Base-by-base conservation (phyloP, 2,888 invertebrate species). In the Dicyrtomina minuta region DNA sequence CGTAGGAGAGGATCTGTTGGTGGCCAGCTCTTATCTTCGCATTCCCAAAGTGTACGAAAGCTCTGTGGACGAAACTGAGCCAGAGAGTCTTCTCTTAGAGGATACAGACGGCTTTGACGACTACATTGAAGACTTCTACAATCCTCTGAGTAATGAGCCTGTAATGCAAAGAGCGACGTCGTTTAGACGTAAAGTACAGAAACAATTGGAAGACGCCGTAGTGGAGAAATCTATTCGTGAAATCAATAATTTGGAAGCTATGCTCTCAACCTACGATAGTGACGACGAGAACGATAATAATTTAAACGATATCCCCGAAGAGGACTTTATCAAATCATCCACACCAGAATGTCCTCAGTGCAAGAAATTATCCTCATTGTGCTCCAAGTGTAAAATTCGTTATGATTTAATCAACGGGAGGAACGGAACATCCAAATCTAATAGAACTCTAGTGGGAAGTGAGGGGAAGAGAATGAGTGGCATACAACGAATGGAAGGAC, bases 101-200 rank as follows among this genome's bases (percentile, higher is more conserved):
- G 59, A 39, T n/a, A 5, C 39, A 0, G 72, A 76, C 65, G 76
- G 70, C 12, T 68, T 77, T 33, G 80, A 80, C 60, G 80, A 80
- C 64, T 80, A 80, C 70, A 77, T 79, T 62, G 80, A 80, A 71
- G 80, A 80, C 51, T 80, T 77, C 68, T 79, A 76, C 53, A 77
- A 80, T 51, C 80, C 80, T 1, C 70, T 78, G 62, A 79, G 79
- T n/a, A 79, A 80, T 74, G 79, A 80, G 71, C 78, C 78, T 70
- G 79, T 79, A 22, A 79, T 80, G 78, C 78, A 78, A 46, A 74
- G 80, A 44, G 79, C 80, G 62, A 75, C 75, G 46, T 80, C 80
- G 17, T 80, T 80, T 64, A 70, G 80, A 22, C 68, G 79, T 22
- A 79, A 79, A 70, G 79, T 80, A 15, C 73, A 76, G 66, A 73